Percentiles rank a stretch among this genome's conserved stretches.
phyloP scores from a whole-genome alignment of 2,888 invertebrate species.

The Metopia argyrocephala region DNA sequence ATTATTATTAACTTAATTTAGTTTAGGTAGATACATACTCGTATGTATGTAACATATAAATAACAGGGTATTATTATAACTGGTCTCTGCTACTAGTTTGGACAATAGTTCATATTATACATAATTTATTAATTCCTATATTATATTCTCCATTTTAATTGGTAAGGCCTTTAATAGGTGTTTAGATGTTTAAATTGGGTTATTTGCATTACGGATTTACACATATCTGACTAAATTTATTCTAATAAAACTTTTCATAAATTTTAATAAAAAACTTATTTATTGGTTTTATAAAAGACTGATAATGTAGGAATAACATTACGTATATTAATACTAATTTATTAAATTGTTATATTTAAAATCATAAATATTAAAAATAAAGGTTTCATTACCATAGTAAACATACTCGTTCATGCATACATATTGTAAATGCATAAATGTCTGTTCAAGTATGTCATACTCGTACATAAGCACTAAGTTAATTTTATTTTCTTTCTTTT shows the following conservation, averaged over 20 bases:
- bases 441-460: too few species aligned
- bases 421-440: too few species aligned
- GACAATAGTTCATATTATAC: neutral
- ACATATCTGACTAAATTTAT: too few species aligned
- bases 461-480: too few species aligned
- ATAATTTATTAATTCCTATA: too few species aligned
- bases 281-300: slow-evolving; percentile 39
- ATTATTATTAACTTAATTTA: neutral
- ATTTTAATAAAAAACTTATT: neutral
- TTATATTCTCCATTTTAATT: too few species aligned
- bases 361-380: neutral
- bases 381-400: too few species aligned
- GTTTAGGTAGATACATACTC: neutral
- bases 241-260: neutral
- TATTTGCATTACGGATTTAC: too few species aligned
- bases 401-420: too few species aligned
- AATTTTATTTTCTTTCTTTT: too few species aligned
- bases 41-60: neutral
- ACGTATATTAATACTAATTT: slow-evolving; percentile 10
- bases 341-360: neutral
- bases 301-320: slow-evolving; percentile 19
- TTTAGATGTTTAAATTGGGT: too few species aligned
- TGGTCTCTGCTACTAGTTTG: slow-evolving; percentile 10
- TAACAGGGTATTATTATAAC: neutral
- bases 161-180: too few species aligned